These are phyloP conservation scores for Frankliniella fusca DNA, from an alignment of 2,888 invertebrate species.

Conservation along the genomic window DNA sequence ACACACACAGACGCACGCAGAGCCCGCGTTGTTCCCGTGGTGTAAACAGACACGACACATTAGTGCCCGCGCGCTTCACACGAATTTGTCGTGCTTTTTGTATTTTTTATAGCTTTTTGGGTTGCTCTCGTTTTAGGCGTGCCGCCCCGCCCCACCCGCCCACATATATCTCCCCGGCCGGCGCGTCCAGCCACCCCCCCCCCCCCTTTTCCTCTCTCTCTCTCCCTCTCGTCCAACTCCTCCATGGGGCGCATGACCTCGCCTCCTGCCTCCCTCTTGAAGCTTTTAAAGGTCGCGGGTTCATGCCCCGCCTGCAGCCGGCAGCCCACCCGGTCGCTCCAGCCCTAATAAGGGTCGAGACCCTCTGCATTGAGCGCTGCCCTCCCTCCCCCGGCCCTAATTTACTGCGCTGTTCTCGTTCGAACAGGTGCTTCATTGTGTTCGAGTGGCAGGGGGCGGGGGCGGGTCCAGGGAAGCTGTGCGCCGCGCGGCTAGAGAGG, in stretches of 20 bases:
- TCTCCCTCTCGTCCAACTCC: neutral
- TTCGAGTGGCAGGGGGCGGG: neutral
- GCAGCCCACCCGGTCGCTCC: too few species aligned
- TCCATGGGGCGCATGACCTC: too few species aligned
- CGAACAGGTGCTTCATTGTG: constrained; percentile 1
- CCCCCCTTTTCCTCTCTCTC: too few species aligned
- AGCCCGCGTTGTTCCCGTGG: neutral
- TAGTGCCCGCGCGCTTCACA: neutral
- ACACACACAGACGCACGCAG: neutral
- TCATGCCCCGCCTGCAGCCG: too few species aligned
- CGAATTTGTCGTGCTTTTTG: neutral
- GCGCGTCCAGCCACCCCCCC: too few species aligned
- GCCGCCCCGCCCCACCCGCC: neutral
- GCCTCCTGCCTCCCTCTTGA: neutral
- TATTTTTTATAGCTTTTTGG: too few species aligned
- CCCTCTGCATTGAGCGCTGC: too few species aligned
- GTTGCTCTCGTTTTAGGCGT: neutral
- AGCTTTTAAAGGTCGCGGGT: too few species aligned
- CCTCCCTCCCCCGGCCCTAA: neutral
- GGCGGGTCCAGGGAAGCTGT: neutral
- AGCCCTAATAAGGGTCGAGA: too few species aligned
- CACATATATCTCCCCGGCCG: too few species aligned
- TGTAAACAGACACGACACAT: neutral
- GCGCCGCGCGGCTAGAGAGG: too few species aligned
- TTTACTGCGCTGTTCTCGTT: neutral